Base-by-base conservation (phyloP, 2,888 invertebrate species). In the Patella ulyssiponensis region DNA sequence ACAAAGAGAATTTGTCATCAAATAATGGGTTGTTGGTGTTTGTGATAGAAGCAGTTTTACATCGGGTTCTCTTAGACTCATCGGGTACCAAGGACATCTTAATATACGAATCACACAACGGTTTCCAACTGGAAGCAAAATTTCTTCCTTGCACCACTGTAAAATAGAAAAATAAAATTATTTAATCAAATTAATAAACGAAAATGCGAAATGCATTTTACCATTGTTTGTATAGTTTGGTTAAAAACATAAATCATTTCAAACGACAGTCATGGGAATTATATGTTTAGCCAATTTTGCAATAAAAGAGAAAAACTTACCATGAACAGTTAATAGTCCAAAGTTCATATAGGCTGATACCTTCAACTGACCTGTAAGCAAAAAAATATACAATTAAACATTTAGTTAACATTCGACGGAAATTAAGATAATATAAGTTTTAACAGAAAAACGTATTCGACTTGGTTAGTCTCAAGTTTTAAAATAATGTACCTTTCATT, bases 1-100 rank as follows among this genome's bases (percentile, higher is more conserved):
- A 91, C 91, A 91, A 88, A 12, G 91, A 91, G 79, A 91, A 90
- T 81, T 91, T 91, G 75, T 91, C 89, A 77, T 91, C 90, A 81
- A 83, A 90, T 11, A 87, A 75, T 3, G 91, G 91, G 73, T 87
- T 89, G 84, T 89, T 91, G 17, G 88, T 86, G 75, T 86, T 88
- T 11, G 44, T 76, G 9, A 87, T 80, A 14, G 87, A 80, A 17
- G 88, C 86, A 3, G 91, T 91, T 79, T 87, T 89, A 78, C 90
- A 90, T 74, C 86, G 83, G 0, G 89, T 86, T 84, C 80, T 86
- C 76, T 86, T 86, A 1, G 81, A 82, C 71, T 88, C 87, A 79
- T 91, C 91, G 1, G 90, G 91, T 2, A 88, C 84, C 69, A 91
- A 77, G 12, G 88, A 86, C 84, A 91, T 79, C 90, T 88, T 88